Evolutionary conservation across 1,140 invertebrate species (phyloP).

Genomic region (Pseudomyrmex flavicornis): DNA sequence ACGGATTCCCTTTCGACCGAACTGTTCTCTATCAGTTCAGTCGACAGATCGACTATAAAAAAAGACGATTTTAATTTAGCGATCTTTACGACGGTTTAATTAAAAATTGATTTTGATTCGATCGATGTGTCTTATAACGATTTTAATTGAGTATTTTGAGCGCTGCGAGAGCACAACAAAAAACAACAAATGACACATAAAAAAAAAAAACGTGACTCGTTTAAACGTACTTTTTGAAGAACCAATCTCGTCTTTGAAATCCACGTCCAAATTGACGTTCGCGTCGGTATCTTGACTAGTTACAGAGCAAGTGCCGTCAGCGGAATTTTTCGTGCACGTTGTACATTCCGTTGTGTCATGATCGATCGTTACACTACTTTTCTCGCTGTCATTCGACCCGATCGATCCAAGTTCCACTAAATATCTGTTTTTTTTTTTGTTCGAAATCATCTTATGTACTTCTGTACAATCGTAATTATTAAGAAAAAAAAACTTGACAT

Average conservation of each 20-base stretch:
- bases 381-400: slow-evolving; percentile 72
- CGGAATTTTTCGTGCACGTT: slow-evolving; percentile 24
- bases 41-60: slow-evolving; percentile 46
- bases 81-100: too few species aligned
- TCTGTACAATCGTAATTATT: neutral
- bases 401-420: slow-evolving; percentile 78
- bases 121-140: too few species aligned
- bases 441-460: neutral
- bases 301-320: slow-evolving; percentile 62
- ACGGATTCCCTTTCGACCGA: slow-evolving; percentile 24
- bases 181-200: too few species aligned
- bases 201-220: neutral
- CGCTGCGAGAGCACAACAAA: too few species aligned
- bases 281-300: slow-evolving; percentile 79
- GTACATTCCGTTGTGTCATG: slow-evolving; percentile 66
- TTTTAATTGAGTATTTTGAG: too few species aligned
- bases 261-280: slow-evolving; percentile 77
- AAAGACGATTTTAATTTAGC: neutral
- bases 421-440: slow-evolving; percentile 71
- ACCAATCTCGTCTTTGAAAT: slow-evolving; percentile 74
- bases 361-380: slow-evolving; percentile 39
- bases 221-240: slow-evolving; percentile 58
- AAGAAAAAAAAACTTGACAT: neutral
- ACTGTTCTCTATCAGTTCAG: slow-evolving; percentile 9
- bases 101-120: too few species aligned